Conservation (phyloP, 1,140 invertebrate genomes). For the Listronotus bonariensis region DNA sequence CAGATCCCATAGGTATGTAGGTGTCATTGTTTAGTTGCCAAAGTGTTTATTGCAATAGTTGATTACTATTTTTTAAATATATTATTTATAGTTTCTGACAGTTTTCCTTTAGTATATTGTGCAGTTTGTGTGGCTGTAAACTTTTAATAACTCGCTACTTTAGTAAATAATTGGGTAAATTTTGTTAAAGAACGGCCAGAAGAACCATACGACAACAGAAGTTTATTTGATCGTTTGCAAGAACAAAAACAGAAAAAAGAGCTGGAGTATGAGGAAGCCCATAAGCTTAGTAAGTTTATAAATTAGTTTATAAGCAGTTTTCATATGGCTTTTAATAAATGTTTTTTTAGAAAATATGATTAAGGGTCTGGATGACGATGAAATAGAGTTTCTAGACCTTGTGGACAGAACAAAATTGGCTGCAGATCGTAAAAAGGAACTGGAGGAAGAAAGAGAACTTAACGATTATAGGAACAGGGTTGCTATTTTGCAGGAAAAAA, state of each 20-base stretch:
- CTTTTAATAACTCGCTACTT: no score
- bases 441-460: constrained; percentile 82
- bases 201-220: constrained; percentile 78
- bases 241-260: constrained; percentile 91
- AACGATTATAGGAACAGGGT: constrained; percentile 81
- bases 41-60: constrained; percentile 2
- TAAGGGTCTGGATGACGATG: constrained; percentile 92
- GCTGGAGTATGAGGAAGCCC: constrained; percentile 92
- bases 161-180: constrained; percentile 9
- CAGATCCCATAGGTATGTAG: constrained; percentile 81
- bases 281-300: constrained; percentile 80
- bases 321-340: constrained; percentile 1
- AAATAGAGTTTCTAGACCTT: constrained; percentile 89
- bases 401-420: constrained; percentile 85
- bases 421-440: constrained; percentile 76
- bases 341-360: constrained; percentile 85
- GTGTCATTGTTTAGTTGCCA: neutral
- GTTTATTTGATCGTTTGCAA: constrained; percentile 86
- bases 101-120: no score
- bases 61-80: constrained; percentile 23
- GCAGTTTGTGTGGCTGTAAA: no score
- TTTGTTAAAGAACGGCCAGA: constrained; percentile 77
- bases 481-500: constrained; percentile 76
- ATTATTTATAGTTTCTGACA: no score
- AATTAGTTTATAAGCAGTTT: neutral